Base-by-base conservation (phyloP, 1,140 invertebrate genomes). In the Tetramorium alpestre region DNA sequence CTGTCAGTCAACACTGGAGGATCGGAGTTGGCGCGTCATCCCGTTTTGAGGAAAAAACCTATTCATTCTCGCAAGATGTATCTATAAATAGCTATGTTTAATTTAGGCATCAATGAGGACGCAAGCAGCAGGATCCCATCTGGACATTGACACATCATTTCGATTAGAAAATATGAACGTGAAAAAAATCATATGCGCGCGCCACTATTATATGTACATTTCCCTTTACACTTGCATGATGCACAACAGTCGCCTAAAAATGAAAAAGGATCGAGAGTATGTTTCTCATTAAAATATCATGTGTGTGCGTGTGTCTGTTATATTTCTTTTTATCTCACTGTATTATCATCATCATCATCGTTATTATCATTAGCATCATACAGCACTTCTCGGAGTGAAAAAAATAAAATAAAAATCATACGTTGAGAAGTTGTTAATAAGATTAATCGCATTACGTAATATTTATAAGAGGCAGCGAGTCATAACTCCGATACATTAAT, bases 361-460 rank as follows among this genome's bases (percentile, higher is more conserved):
- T 73, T 54, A 84, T 85, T 62, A 91, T 93, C 93, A 94, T 92
- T 94, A 94, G 90, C 89, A 84, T 88, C 87, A 92, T 94, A 93
- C 90, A 93, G 89, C 93, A 93, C 93, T 94, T 94, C 92, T 93
- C 92, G 93, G 85, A 54, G 75, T 80, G n/a, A 88, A 91, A 90
- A 88, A 88, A 54, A 84, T 28, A 28, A 28, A 84, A 84, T 41
- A 62, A 84, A 82, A 85, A 87, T 90, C 67, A 85, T 90, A 41
- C 6, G 33, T 76, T 92, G 91, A 92, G 67, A 93, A 84, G 67
- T 90, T 90, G 91, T 94, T 94, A 94, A 94, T 94, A 93, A 81
- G 86, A 94, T 94, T 93, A 93, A 93, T 93, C 82, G 91, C 92
- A 92, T 88, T 91, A 92, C 87, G 91, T 91, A 93, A 93, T 89